Evolutionary conservation across 2,797 vertebrate species (phyloP).

Genomic region (Scolopax bukidnonensis): DNA sequence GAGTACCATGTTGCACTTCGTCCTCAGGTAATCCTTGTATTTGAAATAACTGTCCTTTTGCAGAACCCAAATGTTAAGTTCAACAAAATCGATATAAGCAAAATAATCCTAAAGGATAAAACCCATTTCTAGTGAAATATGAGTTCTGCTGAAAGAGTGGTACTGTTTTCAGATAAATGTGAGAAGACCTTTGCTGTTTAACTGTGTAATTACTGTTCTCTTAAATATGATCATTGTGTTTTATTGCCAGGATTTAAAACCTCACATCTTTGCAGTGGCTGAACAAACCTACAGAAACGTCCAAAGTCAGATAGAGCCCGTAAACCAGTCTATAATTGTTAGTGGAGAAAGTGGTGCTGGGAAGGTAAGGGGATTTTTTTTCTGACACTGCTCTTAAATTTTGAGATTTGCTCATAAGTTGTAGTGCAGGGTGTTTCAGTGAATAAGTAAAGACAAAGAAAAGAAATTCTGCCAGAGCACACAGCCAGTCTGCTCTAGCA

Average conservation of each 20-base stretch:
- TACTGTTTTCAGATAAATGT: background rate
- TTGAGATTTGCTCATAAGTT: background rate
- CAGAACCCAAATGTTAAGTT: background rate
- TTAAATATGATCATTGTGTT: background rate
- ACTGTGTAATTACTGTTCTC: background rate
- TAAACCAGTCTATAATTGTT: slow-evolving; percentile 94
- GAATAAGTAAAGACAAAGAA: background rate
- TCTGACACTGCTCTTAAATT: background rate
- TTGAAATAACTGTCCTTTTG: background rate
- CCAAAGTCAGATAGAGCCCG: slow-evolving; percentile 84
- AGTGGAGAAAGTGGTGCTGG: slow-evolving; percentile 98
- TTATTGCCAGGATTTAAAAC: slow-evolving; percentile 83
- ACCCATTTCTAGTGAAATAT: background rate
- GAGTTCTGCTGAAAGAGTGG: background rate
- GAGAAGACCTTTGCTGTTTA: background rate
- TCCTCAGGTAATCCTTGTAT: slow-evolving; percentile 84
- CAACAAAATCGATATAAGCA: background rate
- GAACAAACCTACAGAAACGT: slow-evolving; percentile 95
- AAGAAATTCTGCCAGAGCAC: background rate
- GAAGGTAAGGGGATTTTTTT: slow-evolving; percentile 83
- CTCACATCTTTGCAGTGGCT: slow-evolving; percentile 93
- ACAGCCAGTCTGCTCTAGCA: background rate
- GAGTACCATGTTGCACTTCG: slow-evolving; percentile 88
- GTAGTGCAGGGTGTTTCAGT: background rate
- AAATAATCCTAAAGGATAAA: background rate